Percentiles rank a stretch among this genome's conserved stretches.
Conservation (phyloP, 2,888 invertebrate species). For the Noctua comes region DNA sequence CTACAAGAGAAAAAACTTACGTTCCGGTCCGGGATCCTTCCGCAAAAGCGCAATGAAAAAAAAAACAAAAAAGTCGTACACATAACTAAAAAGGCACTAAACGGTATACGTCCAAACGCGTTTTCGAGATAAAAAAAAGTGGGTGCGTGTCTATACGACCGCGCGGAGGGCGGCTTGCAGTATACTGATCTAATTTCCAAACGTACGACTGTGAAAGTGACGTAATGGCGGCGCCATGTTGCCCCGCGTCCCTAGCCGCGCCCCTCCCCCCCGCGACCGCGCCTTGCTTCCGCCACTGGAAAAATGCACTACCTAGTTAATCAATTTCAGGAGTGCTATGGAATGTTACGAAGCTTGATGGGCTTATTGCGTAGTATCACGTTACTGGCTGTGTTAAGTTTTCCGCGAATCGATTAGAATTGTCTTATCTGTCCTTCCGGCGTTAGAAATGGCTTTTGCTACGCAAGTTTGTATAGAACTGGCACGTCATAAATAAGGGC, state of each 20-base stretch:
- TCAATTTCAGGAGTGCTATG: slow-evolving; percentile 84
- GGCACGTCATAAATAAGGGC: slow-evolving; percentile 60
- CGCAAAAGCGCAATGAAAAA: slow-evolving; percentile 70
- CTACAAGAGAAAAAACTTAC: slow-evolving; percentile 79
- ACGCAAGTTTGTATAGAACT: slow-evolving; percentile 53
- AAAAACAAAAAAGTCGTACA: slow-evolving; percentile 74
- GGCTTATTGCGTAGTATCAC: slow-evolving; percentile 69
- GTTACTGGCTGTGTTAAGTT: slow-evolving; percentile 69
- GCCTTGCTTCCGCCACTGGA: slow-evolving; percentile 80
- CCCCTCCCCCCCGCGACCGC: slow-evolving; percentile 74
- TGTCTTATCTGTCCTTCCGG: slow-evolving; percentile 62
- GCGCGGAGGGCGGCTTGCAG: slow-evolving; percentile 76
- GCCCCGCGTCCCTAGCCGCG: slow-evolving; percentile 76
- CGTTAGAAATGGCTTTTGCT: slow-evolving; percentile 61
- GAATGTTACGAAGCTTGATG: slow-evolving; percentile 74
- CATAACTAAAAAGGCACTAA: slow-evolving; percentile 73
- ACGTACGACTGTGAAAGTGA: slow-evolving; percentile 87
- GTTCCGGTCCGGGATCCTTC: slow-evolving; percentile 69
- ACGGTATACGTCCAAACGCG: slow-evolving; percentile 72
- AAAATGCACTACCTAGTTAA: slow-evolving; percentile 83
- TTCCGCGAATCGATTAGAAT: slow-evolving; percentile 70
- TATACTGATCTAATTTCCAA: slow-evolving; percentile 89
- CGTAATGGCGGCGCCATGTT: slow-evolving; percentile 88
- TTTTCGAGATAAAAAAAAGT: slow-evolving; percentile 64
- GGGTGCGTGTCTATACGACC: slow-evolving; percentile 65